A percentile compares a stretch with the other conserved stretches of the same genome.
Conservation (phyloP, 2,888 invertebrate species). For the Andrena camellia region DNA sequence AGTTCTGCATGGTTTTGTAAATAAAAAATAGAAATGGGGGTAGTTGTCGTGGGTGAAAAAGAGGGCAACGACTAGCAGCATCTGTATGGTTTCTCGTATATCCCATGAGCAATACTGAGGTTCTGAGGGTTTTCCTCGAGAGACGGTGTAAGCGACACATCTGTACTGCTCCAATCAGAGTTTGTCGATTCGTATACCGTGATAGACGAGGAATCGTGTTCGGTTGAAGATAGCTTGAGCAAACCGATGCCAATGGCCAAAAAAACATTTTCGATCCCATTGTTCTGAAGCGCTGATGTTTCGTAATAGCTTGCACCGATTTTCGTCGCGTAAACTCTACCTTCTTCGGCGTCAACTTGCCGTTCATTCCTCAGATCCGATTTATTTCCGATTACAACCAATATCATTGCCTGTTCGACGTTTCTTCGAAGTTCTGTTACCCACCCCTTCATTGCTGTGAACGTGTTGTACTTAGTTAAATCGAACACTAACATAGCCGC, state of each 20-base stretch:
- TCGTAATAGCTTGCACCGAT: slow-evolving; percentile 95
- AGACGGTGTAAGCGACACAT: slow-evolving; percentile 78
- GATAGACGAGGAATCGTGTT: slow-evolving; percentile 77
- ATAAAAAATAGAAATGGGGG: neutral
- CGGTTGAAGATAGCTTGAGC: slow-evolving; percentile 86
- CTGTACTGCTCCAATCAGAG: slow-evolving; percentile 65
- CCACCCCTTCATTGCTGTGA: slow-evolving; percentile 94
- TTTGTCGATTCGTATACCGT: slow-evolving; percentile 87
- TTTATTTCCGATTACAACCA: slow-evolving; percentile 95
- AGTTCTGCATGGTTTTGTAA: too few species aligned
- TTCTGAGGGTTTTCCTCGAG: slow-evolving; percentile 85
- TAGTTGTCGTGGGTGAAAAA: neutral
- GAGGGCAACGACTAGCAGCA: slow-evolving; percentile 86
- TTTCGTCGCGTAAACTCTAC: slow-evolving; percentile 90
- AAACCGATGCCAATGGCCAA: slow-evolving; percentile 88
- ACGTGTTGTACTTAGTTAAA: slow-evolving; percentile 91
- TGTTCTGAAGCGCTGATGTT: slow-evolving; percentile 92
- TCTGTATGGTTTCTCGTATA: slow-evolving; percentile 87
- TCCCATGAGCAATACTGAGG: slow-evolving; percentile 89
- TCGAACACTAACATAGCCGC: slow-evolving; percentile 96
- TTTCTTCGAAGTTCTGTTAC: slow-evolving; percentile 92
- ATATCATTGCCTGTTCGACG: slow-evolving; percentile 92
- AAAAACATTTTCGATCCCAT: slow-evolving; percentile 92
- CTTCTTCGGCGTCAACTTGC: slow-evolving; percentile 89
- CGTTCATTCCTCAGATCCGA: slow-evolving; percentile 90